A percentile compares a stretch with the other conserved stretches of the same genome.
These are phyloP conservation scores for Ameiurus melas DNA, from an alignment of 2,113 vertebrate species.

Conservation along the genomic window DNA sequence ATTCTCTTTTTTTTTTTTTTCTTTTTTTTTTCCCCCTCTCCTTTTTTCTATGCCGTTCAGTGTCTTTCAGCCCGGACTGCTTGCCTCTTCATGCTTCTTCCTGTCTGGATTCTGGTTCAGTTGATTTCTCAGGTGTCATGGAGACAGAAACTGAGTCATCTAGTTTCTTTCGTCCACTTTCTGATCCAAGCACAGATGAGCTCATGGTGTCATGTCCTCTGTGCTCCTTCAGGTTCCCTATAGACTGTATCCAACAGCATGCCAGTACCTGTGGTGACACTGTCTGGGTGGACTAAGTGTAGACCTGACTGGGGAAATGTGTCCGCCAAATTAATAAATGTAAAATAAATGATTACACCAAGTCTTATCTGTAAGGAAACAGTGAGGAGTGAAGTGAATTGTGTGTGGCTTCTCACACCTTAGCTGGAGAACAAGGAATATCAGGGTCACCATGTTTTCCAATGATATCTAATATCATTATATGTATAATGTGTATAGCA, in stretches of 20 bases:
- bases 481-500: too few relatives aligned
- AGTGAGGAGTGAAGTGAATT: neutral
- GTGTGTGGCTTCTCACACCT: neutral
- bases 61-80: constrained; percentile 60
- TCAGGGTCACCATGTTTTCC: neutral
- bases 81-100: constrained; percentile 66
- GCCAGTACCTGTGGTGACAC: constrained; percentile 71
- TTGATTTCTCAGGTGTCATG: neutral
- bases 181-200: neutral
- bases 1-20: neutral
- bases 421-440: neutral
- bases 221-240: constrained; percentile 61
- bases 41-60: constrained; percentile 52
- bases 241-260: constrained; percentile 64
- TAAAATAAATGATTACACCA: neutral
- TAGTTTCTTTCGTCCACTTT: constrained; percentile 47
- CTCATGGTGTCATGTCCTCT: constrained; percentile 68
- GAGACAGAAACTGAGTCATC: constrained; percentile 35
- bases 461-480: neutral
- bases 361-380: neutral
- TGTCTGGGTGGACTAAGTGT: constrained; percentile 50
- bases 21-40: too few relatives aligned
- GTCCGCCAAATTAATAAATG: neutral
- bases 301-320: neutral
- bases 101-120: constrained; percentile 63